Conservation (phyloP, 2,113 vertebrate genomes). For the Antigone vipio region DNA sequence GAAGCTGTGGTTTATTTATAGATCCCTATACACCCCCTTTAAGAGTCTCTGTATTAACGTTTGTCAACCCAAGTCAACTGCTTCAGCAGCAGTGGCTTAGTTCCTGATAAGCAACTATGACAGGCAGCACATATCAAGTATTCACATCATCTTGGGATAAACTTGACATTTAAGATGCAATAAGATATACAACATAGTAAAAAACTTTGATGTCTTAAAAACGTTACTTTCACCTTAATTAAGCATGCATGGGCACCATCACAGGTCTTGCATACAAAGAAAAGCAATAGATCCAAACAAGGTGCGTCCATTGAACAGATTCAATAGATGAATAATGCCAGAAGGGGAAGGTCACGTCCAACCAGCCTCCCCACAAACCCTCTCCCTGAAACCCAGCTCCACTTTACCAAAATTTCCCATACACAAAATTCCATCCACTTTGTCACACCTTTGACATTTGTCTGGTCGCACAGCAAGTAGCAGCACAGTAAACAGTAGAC, state of each 20-base stretch:
- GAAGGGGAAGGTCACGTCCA: not conserved
- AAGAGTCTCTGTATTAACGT: not conserved
- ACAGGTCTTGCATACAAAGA: not conserved
- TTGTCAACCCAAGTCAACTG: not conserved
- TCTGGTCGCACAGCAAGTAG: not conserved
- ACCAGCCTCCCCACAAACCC: not conserved
- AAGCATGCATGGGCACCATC: not conserved
- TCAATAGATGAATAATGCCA: not conserved
- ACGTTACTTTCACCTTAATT: not conserved
- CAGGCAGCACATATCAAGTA: fast-evolving
- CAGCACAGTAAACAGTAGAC: not conserved
- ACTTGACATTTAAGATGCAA: not conserved
- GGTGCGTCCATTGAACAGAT: not conserved
- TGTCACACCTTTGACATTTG: not conserved
- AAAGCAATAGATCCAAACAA: not conserved
- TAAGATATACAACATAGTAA: not conserved
- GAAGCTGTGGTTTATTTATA: not conserved
- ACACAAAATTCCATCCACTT: not conserved
- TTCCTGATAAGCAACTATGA: not conserved
- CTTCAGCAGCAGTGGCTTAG: not conserved
- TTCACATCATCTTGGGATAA: not conserved
- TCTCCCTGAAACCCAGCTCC: not conserved
- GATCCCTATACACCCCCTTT: not conserved
- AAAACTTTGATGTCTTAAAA: not conserved
- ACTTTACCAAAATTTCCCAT: not conserved